phyloP scores from a whole-genome alignment of 2,888 invertebrate species.

The Acleris sparsana region DNA sequence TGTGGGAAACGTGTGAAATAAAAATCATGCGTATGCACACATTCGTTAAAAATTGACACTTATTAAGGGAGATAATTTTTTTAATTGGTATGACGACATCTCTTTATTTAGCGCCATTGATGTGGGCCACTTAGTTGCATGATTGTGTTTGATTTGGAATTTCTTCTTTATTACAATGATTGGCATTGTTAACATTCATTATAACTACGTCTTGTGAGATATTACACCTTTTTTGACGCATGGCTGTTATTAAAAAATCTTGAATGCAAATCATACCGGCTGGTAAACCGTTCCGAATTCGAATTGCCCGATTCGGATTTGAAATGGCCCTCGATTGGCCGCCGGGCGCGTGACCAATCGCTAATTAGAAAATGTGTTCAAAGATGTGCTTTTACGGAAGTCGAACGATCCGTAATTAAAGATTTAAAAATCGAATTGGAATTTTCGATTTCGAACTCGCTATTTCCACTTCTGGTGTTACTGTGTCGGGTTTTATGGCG shows the following conservation, averaged over 20 bases:
- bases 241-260: slow-evolving; percentile 24
- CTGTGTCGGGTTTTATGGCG: slow-evolving; percentile 56
- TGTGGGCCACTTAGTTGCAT: slow-evolving; percentile 62
- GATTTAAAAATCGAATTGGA: slow-evolving; percentile 71
- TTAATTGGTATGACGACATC: slow-evolving; percentile 83
- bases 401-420: slow-evolving; percentile 79
- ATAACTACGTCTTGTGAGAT: slow-evolving; percentile 12
- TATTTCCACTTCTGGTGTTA: slow-evolving; percentile 61
- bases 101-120: slow-evolving; percentile 65
- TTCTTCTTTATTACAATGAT: slow-evolving; percentile 58
- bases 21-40: slow-evolving; percentile 82
- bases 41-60: slow-evolving; percentile 84
- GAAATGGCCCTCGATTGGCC: slow-evolving; percentile 66
- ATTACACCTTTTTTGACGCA: slow-evolving; percentile 21
- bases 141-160: slow-evolving; percentile 74
- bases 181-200: slow-evolving; percentile 44
- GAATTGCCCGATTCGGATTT: slow-evolving; percentile 76
- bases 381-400: slow-evolving; percentile 73
- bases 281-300: slow-evolving; percentile 76
- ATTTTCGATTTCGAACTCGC: slow-evolving; percentile 74
- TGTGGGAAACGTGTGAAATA: slow-evolving; percentile 78
- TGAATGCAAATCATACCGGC: slow-evolving; percentile 18
- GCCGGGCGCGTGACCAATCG: slow-evolving; percentile 81
- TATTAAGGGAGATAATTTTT: slow-evolving; percentile 82
- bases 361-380: slow-evolving; percentile 80